Percentiles rank a stretch among this genome's conserved stretches.
phyloP scores from a whole-genome alignment of 2,113 vertebrate species.

The Manacus vitellinus region DNA sequence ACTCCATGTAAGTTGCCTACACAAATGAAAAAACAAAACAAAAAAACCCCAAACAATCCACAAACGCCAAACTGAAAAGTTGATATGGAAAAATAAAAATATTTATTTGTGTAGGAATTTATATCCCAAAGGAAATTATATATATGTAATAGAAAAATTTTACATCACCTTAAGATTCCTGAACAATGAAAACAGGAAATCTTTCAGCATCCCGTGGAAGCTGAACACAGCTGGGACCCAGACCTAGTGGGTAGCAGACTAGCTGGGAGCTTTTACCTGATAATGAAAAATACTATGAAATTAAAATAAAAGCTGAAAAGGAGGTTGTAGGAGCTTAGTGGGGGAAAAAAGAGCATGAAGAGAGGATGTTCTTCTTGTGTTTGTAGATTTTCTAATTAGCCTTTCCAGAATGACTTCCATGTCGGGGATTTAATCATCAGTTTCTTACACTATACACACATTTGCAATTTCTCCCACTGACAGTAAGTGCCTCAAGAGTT shows the following conservation, averaged over 20 bases:
- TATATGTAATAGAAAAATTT: not conserved
- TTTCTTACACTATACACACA: not conserved
- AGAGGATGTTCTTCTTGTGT: not conserved
- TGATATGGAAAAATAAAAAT: not conserved
- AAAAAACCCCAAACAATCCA: not conserved
- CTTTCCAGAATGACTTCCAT: not conserved
- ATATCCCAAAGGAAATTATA: conserved; percentile 18
- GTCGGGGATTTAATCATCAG: not conserved
- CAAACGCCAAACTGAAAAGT: not conserved
- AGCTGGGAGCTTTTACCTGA: not conserved
- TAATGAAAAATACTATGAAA: not conserved
- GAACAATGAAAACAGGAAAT: not conserved
- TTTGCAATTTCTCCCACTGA: not conserved
- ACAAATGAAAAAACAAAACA: conserved; percentile 2
- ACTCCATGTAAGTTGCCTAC: not conserved
- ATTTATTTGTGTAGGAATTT: not conserved
- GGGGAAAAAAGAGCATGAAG: not conserved
- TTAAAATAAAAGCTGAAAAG: not conserved
- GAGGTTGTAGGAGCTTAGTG: not conserved
- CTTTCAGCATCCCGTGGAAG: not conserved
- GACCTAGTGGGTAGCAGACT: not conserved
- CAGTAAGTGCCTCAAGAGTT: not conserved
- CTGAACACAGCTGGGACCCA: not conserved
- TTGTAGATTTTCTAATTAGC: conserved; percentile 2
- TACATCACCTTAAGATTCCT: not conserved